Percentiles rank a stretch among this genome's conserved stretches.
These are phyloP conservation scores for Rhinella marina DNA, from an alignment of 2,797 vertebrate species.

Conservation along the genomic window DNA sequence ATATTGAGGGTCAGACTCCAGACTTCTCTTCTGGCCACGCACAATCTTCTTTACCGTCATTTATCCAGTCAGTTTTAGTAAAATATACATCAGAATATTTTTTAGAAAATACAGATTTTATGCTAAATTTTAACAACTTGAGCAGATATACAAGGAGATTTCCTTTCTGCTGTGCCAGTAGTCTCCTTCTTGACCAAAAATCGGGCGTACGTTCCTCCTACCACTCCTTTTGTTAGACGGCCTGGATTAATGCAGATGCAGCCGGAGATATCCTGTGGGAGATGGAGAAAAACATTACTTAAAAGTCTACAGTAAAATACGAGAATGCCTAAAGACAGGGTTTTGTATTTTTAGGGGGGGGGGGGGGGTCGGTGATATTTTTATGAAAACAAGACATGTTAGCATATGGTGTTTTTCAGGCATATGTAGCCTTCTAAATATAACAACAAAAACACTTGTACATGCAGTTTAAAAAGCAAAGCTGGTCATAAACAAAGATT, in stretches of 20 bases:
- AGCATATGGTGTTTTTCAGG: no score
- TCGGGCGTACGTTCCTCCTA: conserved; percentile 87
- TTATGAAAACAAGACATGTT: no score
- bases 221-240: conserved; percentile 90
- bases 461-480: no score
- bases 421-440: no score
- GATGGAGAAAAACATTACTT: background rate
- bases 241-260: conserved; percentile 92
- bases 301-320: background rate
- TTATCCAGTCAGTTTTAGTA: background rate
- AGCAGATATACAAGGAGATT: conserved; percentile 79
- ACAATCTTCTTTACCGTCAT: background rate
- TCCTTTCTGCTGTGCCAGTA: conserved; percentile 39
- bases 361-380: no score
- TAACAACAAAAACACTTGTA: no score
- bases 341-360: background rate
- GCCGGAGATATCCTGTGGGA: conserved; percentile 81
- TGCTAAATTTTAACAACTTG: conserved; percentile 89
- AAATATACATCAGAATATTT: no score
- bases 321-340: background rate
- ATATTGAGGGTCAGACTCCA: no score
- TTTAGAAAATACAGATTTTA: no score
- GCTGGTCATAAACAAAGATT: no score
- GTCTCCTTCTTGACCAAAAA: conserved; percentile 75
- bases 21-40: background rate